Base-by-base conservation (phyloP, 1,140 invertebrate species). In the Diuraphis noxia region DNA sequence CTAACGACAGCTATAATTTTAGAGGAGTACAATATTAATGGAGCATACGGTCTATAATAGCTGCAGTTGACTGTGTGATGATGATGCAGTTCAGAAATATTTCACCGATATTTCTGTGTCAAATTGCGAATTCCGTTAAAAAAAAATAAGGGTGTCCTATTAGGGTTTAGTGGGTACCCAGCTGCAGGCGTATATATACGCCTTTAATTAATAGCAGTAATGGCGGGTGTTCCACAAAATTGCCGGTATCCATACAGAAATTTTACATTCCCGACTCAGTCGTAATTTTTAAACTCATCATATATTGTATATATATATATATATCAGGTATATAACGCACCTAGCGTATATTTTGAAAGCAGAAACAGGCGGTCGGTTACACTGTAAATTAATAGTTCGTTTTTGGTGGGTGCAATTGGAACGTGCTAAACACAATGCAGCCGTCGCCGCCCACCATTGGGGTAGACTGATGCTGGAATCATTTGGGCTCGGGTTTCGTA, bases 341-440 rank as follows among this genome's bases (percentile, higher is more conserved):
- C 17, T 72, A 72, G 13, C 5, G 5, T 72, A 17, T 79, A 21
- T 46, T 81, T 81, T 81, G 19, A 23, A 81, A 23, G 36, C 38
- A 25, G 23, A 19, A 79, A 79, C 36, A 38, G 7, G n/a, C 17
- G 34, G 36, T 38, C 79, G 36, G 82, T 84, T 10, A 49, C 23
- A 0, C n/a, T 41, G 84, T 49, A 86, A 86, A 86, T 86, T 46
- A 86, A 86, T 86, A 86, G 84, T 86, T 86, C n/a, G 41, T 86
- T 86, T 86, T 49, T 13, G 17, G 30, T 46, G 30, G 13, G 41
- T 25, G n/a, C 19, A 36, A 10, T 30, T 30, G 19, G 43, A 46
- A 49, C 84, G 84, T 40, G 43, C 43, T 86, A 49, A 86, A 49
- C 84, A 49, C n/a, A 49, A 86, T 49, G 43, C 84, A n/a, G 30